Conservation (phyloP, 1,140 invertebrate species). For the Pogonomyrmex californicus region DNA sequence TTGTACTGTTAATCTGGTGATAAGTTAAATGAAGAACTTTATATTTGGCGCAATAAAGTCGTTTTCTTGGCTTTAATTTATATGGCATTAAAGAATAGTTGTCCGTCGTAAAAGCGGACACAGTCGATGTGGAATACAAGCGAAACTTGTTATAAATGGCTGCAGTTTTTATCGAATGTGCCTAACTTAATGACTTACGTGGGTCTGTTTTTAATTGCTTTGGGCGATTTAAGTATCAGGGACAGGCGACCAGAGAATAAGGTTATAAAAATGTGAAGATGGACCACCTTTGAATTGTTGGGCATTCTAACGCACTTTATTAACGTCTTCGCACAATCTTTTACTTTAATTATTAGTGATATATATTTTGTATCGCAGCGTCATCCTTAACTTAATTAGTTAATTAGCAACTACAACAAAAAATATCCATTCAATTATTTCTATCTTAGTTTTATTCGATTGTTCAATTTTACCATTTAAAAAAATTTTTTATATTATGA, state of each 20-base stretch:
- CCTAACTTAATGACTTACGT: slow-evolving; percentile 48
- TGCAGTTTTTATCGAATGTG: slow-evolving; percentile 3
- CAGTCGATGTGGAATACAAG: slow-evolving; percentile 27
- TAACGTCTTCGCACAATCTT: slow-evolving; percentile 18
- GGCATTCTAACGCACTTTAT: slow-evolving; percentile 6
- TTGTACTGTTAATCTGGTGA: background rate
- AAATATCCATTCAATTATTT: background rate
- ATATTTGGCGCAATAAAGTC: slow-evolving; percentile 4
- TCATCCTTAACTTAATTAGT: slow-evolving; percentile 26
- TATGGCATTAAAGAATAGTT: slow-evolving; percentile 26
- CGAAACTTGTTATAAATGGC: slow-evolving; percentile 36
- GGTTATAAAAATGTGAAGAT: slow-evolving; percentile 50
- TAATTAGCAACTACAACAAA: background rate
- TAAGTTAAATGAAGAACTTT: slow-evolving; percentile 3
- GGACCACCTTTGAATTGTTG: slow-evolving; percentile 19
- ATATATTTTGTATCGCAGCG: slow-evolving; percentile 1
- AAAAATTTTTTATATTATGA: background rate
- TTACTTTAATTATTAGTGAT: background rate
- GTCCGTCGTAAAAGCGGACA: slow-evolving; percentile 18
- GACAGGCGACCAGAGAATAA: background rate
- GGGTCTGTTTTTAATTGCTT: slow-evolving; percentile 54
- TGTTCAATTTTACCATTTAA: background rate
- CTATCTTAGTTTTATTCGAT: background rate
- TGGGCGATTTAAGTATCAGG: slow-evolving; percentile 17
- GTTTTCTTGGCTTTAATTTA: slow-evolving; percentile 26